Evolutionary conservation across 2,113 vertebrate species (phyloP).

Genomic region (Myiozetetes cayanensis): DNA sequence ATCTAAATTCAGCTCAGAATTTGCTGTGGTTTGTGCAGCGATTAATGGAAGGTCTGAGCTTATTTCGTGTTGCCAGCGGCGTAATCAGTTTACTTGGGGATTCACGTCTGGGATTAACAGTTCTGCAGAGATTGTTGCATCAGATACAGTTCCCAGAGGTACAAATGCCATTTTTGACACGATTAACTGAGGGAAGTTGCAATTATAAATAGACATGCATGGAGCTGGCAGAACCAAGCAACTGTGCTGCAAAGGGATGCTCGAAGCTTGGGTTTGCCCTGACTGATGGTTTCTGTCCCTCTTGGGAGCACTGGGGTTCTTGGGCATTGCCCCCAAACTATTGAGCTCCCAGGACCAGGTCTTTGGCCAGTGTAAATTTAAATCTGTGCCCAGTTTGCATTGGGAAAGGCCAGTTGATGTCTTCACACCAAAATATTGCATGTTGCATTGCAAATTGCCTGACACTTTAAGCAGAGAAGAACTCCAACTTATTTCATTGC

Average conservation of each 20-base stretch:
- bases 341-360: not conserved
- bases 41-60: conserved; percentile 29
- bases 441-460: conserved; percentile 15
- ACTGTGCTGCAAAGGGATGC: not conserved
- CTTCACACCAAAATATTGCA: conserved; percentile 31
- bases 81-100: conserved; percentile 24
- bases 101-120: conserved; percentile 34
- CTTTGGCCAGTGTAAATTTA: not conserved
- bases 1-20: conserved; percentile 36
- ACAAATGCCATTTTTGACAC: conserved; percentile 22
- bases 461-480: conserved; percentile 1
- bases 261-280: not conserved
- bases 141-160: conserved; percentile 7
- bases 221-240: not conserved
- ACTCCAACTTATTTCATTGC: conserved; percentile 41
- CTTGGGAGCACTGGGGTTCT: not conserved
- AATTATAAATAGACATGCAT: conserved; percentile 30
- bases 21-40: not conserved
- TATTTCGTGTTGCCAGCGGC: not conserved
- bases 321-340: not conserved
- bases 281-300: not conserved
- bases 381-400: not conserved
- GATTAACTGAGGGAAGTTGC: conserved; percentile 20
- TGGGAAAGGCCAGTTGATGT: not conserved
- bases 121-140: not conserved